phyloP scores from a whole-genome alignment of 2,888 invertebrate genomes.

The Cybosia mesomella region DNA sequence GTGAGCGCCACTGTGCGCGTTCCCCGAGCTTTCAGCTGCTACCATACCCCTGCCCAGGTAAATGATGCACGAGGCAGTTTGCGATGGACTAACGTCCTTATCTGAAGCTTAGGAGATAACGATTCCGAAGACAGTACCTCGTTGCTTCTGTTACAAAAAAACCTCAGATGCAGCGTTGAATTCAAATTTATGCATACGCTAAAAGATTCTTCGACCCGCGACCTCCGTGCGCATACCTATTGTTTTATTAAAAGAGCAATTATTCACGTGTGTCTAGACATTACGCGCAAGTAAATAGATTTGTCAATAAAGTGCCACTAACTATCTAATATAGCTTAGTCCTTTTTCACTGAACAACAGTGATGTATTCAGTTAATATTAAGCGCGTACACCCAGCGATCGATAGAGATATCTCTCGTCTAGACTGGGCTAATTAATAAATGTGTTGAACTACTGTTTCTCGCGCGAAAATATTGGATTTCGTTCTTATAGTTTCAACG shows the following conservation, averaged over 20 bases:
- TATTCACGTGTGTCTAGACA: constrained; percentile 72
- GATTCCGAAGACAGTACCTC: constrained; percentile 5
- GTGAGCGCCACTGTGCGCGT: constrained; percentile 85
- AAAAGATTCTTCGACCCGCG: constrained; percentile 53
- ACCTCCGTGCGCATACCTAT: constrained; percentile 61
- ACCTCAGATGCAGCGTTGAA: constrained; percentile 40
- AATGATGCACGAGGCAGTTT: constrained; percentile 86
- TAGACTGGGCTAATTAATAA: constrained; percentile 70
- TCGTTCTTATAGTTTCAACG: constrained; percentile 44
- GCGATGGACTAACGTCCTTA: constrained; percentile 53
- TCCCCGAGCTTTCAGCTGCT: constrained; percentile 85
- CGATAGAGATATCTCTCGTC: constrained; percentile 59
- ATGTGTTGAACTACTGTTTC: constrained; percentile 58
- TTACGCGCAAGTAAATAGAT: constrained; percentile 78
- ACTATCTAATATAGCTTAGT: constrained; percentile 70
- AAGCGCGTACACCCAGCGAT: constrained; percentile 56
- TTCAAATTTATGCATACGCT: constrained; percentile 28
- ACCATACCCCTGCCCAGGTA: constrained; percentile 82
- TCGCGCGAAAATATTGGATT: constrained; percentile 57
- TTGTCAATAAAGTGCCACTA: constrained; percentile 72
- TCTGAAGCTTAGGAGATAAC: constrained; percentile 12
- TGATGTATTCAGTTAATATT: constrained; percentile 59
- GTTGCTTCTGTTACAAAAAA: constrained; percentile 13
- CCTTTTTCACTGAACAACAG: constrained; percentile 64
- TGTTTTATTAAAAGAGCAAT: constrained; percentile 72